Conservation (phyloP, 2,797 vertebrate species). For the Pitangus sulphuratus region DNA sequence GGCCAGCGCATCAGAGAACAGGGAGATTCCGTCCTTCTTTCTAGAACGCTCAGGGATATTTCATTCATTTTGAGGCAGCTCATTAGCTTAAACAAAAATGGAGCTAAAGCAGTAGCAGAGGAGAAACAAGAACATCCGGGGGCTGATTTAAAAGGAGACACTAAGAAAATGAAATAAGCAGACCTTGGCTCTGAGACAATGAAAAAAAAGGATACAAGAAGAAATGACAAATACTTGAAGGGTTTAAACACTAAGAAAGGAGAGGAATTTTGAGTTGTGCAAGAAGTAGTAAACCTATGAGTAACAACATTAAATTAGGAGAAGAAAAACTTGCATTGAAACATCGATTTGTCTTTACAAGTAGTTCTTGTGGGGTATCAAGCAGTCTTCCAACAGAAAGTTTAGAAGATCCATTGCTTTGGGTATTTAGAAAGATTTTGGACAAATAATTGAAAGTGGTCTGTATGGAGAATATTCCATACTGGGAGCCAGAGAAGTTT, state of each 20-base stretch:
- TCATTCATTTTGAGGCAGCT: background rate
- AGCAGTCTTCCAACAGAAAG: constrained; percentile 22
- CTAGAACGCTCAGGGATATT: background rate
- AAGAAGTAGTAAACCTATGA: constrained; percentile 44
- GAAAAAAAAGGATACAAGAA: background rate
- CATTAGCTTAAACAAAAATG: constrained; percentile 22
- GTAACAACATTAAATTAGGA: constrained; percentile 36
- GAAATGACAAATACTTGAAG: constrained; percentile 38
- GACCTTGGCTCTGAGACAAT: background rate
- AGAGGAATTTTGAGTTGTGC: constrained; percentile 36
- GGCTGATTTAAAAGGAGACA: background rate
- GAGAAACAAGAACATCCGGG: constrained; percentile 17
- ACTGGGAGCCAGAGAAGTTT: constrained; percentile 13
- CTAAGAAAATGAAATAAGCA: background rate
- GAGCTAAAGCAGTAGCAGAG: constrained; percentile 9
- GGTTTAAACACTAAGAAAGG: constrained; percentile 47
- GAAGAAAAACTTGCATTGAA: constrained; percentile 45
- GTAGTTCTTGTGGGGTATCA: constrained; percentile 5
- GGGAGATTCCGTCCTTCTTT: background rate
- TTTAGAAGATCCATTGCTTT: constrained; percentile 23
- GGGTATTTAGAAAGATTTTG: constrained; percentile 12
- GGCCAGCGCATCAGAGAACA: background rate
- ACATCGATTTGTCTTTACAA: constrained; percentile 44
- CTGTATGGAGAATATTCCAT: background rate
- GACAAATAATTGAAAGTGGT: constrained; percentile 3